phyloP scores from a whole-genome alignment of 2,888 invertebrate genomes.

The Conistra vaccinii region DNA sequence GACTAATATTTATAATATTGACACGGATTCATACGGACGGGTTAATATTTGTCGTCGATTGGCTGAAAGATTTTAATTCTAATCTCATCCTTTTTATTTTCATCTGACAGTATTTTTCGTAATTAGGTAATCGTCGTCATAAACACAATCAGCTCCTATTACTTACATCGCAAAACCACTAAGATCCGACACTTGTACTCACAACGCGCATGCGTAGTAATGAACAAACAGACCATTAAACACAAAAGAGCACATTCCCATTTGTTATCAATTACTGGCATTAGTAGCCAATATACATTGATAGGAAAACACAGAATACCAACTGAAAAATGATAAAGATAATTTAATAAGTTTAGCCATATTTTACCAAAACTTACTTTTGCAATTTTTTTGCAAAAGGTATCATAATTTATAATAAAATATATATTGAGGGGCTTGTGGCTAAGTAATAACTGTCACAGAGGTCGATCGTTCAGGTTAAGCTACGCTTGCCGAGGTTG shows the following conservation, averaged over 20 bases:
- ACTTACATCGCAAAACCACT: slow-evolving; percentile 8
- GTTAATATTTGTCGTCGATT: background rate
- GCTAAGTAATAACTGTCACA: too few species aligned
- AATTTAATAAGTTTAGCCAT: too few species aligned
- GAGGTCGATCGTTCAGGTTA: too few species aligned
- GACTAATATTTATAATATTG: too few species aligned
- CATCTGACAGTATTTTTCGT: too few species aligned
- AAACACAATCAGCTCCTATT: background rate
- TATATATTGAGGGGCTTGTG: background rate
- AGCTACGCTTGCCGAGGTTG: too few species aligned
- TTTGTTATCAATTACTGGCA: slow-evolving; percentile 61
- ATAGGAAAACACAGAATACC: slow-evolving; percentile 39
- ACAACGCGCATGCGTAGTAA: slow-evolving; percentile 40
- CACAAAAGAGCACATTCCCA: slow-evolving; percentile 60
- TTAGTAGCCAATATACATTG: slow-evolving; percentile 23
- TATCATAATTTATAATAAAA: background rate
- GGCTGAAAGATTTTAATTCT: background rate
- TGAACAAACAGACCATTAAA: slow-evolving; percentile 53
- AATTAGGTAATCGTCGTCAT: background rate
- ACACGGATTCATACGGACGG: too few species aligned
- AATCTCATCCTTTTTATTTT: background rate
- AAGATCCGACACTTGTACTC: slow-evolving; percentile 33
- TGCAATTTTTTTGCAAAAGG: too few species aligned
- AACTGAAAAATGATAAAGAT: slow-evolving; percentile 1
- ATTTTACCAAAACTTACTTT: too few species aligned